These are phyloP conservation scores for Phalacrocorax aristotelis DNA, from an alignment of 2,113 vertebrate genomes.

Conservation along the genomic window DNA sequence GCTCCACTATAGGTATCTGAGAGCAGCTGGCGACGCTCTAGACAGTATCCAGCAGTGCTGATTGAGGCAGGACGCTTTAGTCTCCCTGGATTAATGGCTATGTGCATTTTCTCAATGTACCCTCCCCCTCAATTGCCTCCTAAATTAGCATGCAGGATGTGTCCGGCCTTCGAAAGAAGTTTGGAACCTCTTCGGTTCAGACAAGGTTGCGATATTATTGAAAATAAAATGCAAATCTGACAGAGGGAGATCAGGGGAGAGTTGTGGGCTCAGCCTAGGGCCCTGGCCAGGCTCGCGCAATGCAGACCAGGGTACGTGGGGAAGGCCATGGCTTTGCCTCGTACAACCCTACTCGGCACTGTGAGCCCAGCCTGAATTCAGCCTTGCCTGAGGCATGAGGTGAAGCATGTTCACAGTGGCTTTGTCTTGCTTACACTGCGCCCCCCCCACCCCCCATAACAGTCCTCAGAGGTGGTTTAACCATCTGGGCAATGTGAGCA, in stretches of 20 bases:
- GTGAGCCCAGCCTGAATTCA: neutral
- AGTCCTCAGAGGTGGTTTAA: neutral
- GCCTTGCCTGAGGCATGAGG: neutral
- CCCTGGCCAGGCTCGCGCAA: accelerated
- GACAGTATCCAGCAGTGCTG: conserved; percentile 59
- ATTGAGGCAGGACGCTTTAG: conserved; percentile 57
- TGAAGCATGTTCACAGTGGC: accelerated
- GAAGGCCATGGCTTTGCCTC: neutral
- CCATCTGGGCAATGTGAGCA: accelerated
- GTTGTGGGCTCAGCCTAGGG: neutral
- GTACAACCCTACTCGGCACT: accelerated
- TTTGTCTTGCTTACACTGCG: neutral
- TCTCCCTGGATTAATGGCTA: conserved; percentile 56
- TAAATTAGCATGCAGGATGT: conserved; percentile 51
- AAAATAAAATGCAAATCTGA: neutral
- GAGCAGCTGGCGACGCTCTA: conserved; percentile 61
- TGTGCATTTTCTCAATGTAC: conserved; percentile 26
- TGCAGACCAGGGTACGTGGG: accelerated
- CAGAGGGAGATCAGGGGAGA: neutral
- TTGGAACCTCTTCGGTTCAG: neutral
- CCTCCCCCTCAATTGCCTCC: conserved; percentile 55
- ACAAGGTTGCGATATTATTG: neutral
- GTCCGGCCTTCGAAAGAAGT: conserved; percentile 11
- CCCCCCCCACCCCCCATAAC: too few species aligned
- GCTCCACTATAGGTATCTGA: conserved; percentile 58